These are phyloP conservation scores for Clarias magur DNA, from an alignment of 2,113 vertebrate species.

Conservation along the genomic window DNA sequence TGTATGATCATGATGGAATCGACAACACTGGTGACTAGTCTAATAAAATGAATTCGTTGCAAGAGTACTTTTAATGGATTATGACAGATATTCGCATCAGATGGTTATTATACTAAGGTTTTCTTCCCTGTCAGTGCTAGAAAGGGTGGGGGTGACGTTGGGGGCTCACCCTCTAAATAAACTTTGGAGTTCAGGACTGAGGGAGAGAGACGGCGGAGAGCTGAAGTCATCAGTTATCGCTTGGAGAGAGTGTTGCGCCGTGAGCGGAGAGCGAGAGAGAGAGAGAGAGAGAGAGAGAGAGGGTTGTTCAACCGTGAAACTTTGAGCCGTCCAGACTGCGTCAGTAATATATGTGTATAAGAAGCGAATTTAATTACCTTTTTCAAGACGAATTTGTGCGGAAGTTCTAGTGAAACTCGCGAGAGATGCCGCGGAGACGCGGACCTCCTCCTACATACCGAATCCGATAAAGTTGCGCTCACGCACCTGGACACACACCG, in stretches of 20 bases:
- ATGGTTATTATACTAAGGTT: slow-evolving; percentile 31
- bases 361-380: neutral
- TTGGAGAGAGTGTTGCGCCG: slow-evolving; percentile 64
- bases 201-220: slow-evolving; percentile 63
- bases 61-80: neutral
- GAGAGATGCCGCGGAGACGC: slow-evolving; percentile 63
- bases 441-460: slow-evolving; percentile 52
- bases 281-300: slow-evolving; percentile 46
- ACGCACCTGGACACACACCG: slow-evolving; percentile 64
- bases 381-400: slow-evolving; percentile 28
- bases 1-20: neutral
- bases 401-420: slow-evolving; percentile 6
- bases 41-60: neutral
- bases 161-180: slow-evolving; percentile 79
- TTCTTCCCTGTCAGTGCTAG: slow-evolving; percentile 25
- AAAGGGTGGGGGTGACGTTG: slow-evolving; percentile 59
- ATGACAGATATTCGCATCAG: slow-evolving; percentile 18
- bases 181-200: slow-evolving; percentile 71
- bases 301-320: slow-evolving; percentile 48
- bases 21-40: neutral
- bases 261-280: slow-evolving; percentile 48
- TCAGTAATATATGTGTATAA: slow-evolving; percentile 5
- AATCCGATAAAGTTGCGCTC: slow-evolving; percentile 52
- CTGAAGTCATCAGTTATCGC: slow-evolving; percentile 75
- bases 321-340: slow-evolving; percentile 32